Base-by-base conservation (phyloP, 2,888 invertebrate species). In the Mayetiola destructor region DNA sequence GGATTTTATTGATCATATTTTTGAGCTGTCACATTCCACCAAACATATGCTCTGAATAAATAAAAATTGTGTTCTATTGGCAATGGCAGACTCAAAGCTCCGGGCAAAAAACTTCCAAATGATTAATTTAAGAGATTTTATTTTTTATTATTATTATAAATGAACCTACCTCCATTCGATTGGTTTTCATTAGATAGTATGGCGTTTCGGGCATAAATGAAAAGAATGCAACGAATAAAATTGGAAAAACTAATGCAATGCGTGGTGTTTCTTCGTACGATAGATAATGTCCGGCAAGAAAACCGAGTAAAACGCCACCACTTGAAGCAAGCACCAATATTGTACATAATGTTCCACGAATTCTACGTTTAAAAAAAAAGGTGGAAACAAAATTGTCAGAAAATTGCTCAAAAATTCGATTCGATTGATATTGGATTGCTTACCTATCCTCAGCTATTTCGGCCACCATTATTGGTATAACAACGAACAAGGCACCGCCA, bases 291-390 rank as follows among this genome's bases (percentile, higher is more conserved):
- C 56, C 56, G 10, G 27, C 20, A 12, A 27, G 37, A 29, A 56
- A 57, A 16, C 55, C 59, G 16, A 56, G 8, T 0, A 71, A 59
- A 0, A 72, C 62, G 1, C 73, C 72, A 2, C 64, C 14, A 59
- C 72, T 72, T 56, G 66, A 66, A 0, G 66, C 61, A 0, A 71
- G 58, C 2, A 72, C 66, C 36, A 72, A 35, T 5, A 68, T 63
- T 3, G 72, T 69, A 6, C 73, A 70, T 59, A 72, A 58, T 32
- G 62, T 61, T 9, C 72, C 72, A 2, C 72, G 69, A 20, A 70
- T 64, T 10, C 71, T 71, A 3, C 2, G 10, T 32, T 32, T 32
- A 9, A 27, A 48, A 27, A n/a, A 10, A 36, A 9, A 42, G 54
- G 30, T 32, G 20, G n/a, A 21, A 39, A 53, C 21, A 29, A 42